These are phyloP conservation scores for Meandrina meandrites DNA, from an alignment of 92 coral and sea anemone species.

Conservation along the genomic window DNA sequence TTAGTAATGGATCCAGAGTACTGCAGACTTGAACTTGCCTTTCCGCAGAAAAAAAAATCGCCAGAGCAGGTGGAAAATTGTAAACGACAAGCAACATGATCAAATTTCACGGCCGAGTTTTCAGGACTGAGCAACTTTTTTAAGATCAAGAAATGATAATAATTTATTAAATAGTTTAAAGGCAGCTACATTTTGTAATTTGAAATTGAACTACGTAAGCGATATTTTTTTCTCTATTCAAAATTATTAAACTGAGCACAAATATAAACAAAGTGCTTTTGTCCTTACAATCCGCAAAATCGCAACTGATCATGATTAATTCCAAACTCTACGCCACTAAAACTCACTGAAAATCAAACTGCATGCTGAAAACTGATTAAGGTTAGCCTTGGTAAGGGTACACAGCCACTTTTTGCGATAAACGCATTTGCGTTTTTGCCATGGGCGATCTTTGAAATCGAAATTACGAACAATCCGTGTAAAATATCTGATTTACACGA, in stretches of 20 bases:
- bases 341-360: too few species aligned
- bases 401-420: too few species aligned
- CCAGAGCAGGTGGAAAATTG: not conserved
- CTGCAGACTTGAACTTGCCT: not conserved
- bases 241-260: not conserved
- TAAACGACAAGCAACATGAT: not conserved
- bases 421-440: too few species aligned
- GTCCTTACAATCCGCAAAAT: not conserved
- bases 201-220: not conserved
- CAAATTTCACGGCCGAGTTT: not conserved
- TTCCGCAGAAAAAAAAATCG: not conserved
- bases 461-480: too few species aligned
- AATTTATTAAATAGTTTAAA: not conserved
- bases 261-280: not conserved
- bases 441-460: too few species aligned
- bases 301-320: not conserved
- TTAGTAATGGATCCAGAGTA: not conserved
- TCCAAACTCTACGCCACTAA: too few species aligned
- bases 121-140: not conserved
- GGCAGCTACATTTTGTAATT: not conserved
- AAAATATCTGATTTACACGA: too few species aligned
- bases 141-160: not conserved
- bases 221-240: not conserved
- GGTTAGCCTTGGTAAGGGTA: too few species aligned
- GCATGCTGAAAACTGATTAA: too few species aligned